Evolutionary conservation across 2,888 invertebrate genomes (phyloP).

Genomic region (Chymomyza amoena): DNA sequence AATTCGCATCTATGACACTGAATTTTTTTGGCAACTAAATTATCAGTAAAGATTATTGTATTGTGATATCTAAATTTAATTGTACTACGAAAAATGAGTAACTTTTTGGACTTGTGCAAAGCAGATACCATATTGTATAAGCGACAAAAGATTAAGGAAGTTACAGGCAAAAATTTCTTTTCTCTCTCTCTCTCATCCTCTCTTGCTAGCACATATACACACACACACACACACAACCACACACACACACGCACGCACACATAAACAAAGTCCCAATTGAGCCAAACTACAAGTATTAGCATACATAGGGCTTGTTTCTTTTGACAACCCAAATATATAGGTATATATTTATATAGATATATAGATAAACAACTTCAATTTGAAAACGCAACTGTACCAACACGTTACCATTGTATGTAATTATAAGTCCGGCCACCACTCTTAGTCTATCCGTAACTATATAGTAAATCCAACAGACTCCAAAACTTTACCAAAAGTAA

Average conservation of each 20-base stretch:
- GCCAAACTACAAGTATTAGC: not conserved
- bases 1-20: constrained; percentile 6
- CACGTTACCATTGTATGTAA: not conserved
- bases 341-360: too few relatives aligned
- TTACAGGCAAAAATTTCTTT: not conserved
- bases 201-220: not conserved
- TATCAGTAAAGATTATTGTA: constrained; percentile 54
- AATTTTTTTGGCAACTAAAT: constrained; percentile 44
- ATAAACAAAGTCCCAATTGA: not conserved
- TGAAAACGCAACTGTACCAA: not conserved
- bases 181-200: not conserved
- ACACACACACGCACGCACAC: not conserved
- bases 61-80: constrained; percentile 66
- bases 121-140: not conserved
- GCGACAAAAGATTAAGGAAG: not conserved
- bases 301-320: not conserved
- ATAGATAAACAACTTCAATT: not conserved
- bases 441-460: not conserved
- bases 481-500: not conserved
- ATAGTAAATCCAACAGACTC: not conserved
- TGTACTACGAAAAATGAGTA: constrained; percentile 32
- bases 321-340: not conserved
- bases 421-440: not conserved
- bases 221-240: not conserved
- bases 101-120: constrained; percentile 15